These are phyloP conservation scores for Oxystoma pomonae DNA, from an alignment of 2,888 invertebrate genomes.

Conservation along the genomic window DNA sequence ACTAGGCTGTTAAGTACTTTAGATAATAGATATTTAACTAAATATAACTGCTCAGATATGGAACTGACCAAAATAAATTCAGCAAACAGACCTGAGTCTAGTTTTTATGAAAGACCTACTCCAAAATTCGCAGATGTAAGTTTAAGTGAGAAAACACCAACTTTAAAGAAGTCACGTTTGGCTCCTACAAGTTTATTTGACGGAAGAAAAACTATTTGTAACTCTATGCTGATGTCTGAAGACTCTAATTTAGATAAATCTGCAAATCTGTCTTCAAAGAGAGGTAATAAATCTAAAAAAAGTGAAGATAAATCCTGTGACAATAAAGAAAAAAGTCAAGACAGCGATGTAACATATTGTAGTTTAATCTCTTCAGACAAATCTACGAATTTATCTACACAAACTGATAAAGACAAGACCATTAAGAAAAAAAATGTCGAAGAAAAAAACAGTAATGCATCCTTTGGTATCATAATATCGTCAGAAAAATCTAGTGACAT, in stretches of 20 bases:
- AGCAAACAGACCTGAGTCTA: not conserved
- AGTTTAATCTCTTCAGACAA: not conserved
- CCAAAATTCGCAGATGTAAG: not conserved
- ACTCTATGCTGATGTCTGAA: not conserved
- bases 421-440: no score
- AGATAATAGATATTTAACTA: not conserved
- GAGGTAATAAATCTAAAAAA: not conserved
- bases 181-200: constrained; percentile 6
- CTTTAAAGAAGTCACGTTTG: not conserved
- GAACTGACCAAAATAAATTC: constrained; percentile 14
- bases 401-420: no score
- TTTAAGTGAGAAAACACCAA: not conserved
- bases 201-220: constrained; percentile 16
- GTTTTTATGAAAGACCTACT: not conserved
- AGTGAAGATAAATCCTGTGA: not conserved
- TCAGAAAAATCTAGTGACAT: not conserved
- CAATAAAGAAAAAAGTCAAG: not conserved
- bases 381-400: not conserved
- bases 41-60: constrained; percentile 12
- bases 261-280: not conserved
- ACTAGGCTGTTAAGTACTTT: not conserved
- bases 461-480: no score
- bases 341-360: not conserved
- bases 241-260: not conserved
- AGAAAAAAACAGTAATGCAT: no score